Base-by-base conservation (phyloP, 1,140 invertebrate species). In the Dendrolimus kikuchii region DNA sequence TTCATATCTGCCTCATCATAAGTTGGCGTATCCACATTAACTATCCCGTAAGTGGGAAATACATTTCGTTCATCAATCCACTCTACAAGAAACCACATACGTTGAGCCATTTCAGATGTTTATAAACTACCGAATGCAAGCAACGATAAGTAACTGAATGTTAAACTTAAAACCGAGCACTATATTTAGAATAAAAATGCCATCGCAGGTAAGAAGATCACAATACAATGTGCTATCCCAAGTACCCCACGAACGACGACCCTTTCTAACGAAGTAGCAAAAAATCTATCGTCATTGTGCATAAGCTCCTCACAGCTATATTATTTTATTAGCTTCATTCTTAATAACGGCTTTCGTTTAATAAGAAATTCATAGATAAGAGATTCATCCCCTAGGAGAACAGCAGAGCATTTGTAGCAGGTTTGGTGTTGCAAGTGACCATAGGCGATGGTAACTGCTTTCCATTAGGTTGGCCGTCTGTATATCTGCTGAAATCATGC, bases 11-110 rank as follows among this genome's bases (percentile, higher is more conserved):
- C 57, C 7, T 68, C 64, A 4, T 56, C 41, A 6, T 53, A 58
- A 5, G 67, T 50, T 38, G 67, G 43, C 7, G 51, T 56, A 44
- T 70, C 52, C 5, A 53, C 49, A 53, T 66, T 74, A 5, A 78
- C 66, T 4, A 79, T 56, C 40, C 63, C 63, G 57, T 79, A 81
- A 49, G 62, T 55, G 5, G 76, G 66, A 48, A 70, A 72, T 5
- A 73, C 46, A 38, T 73, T 61, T 1, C 49, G 44, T 39, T 71
- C 68, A 40, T 72, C 69, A 5, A 74, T 53, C 69, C 71, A 79
- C 51, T 79, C 76, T 5, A 81, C 68, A 8, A 81, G 57, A 8
- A 79, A 46, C 78, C 78, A 81, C 6, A 76, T n/a, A 36, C 54
- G 55, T 42, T 58, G 56, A 47, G 62, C 55, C 69, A 71, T 70